Percentiles rank a stretch among this genome's conserved stretches.
Evolutionary conservation across 2,113 vertebrate species (phyloP).

Genomic region (Myotis lucifugus): DNA sequence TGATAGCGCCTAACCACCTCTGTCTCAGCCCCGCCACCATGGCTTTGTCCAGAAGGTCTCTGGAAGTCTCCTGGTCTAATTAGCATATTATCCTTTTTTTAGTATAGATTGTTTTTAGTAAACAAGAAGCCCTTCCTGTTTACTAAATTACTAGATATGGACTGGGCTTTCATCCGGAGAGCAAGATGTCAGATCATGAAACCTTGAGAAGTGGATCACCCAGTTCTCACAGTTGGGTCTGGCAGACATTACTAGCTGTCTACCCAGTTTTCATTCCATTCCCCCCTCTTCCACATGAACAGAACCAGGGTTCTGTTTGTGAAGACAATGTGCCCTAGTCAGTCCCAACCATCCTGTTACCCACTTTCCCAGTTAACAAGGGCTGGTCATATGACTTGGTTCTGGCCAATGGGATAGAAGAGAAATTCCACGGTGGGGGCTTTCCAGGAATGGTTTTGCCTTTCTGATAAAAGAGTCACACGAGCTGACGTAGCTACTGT

Average conservation of each 20-base stretch:
- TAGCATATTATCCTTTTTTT: too few relatives aligned
- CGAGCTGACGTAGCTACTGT: not conserved
- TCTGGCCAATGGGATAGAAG: not conserved
- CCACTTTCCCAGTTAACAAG: not conserved
- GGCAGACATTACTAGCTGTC: not conserved
- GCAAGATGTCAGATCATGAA: not conserved
- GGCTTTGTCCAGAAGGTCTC: too few relatives aligned
- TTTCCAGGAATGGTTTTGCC: not conserved
- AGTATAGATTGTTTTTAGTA: not conserved
- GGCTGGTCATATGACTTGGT: not conserved
- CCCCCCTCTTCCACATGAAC: not conserved
- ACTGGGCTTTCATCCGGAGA: not conserved
- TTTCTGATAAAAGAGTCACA: not conserved
- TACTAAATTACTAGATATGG: too few relatives aligned
- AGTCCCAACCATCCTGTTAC: not conserved
- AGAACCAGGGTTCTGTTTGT: not conserved
- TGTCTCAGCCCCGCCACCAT: too few relatives aligned
- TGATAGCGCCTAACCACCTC: too few relatives aligned
- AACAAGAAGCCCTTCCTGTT: not conserved
- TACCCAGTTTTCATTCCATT: not conserved
- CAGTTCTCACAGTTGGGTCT: not conserved
- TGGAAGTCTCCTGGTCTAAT: too few relatives aligned
- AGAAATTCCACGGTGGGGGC: not conserved
- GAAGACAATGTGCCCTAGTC: not conserved
- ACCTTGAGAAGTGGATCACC: not conserved